These are phyloP conservation scores for Achroia grisella DNA, from an alignment of 1,140 invertebrate species.

Conservation along the genomic window DNA sequence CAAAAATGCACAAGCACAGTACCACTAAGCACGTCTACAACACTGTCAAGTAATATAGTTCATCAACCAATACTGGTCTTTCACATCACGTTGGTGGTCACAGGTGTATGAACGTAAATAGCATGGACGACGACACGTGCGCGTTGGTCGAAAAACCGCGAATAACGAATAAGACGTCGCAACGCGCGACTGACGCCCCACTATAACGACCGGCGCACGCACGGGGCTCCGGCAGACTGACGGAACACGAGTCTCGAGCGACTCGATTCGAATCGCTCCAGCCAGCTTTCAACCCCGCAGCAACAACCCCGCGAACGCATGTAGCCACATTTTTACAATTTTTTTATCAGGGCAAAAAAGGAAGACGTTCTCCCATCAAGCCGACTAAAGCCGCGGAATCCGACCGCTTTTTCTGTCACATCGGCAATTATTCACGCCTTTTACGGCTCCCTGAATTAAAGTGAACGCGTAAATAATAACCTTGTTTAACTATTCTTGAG, in stretches of 20 bases:
- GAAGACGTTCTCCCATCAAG: slow-evolving; percentile 19
- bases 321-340: slow-evolving; percentile 11
- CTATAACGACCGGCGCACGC: slow-evolving; percentile 54
- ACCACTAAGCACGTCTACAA: slow-evolving; percentile 32
- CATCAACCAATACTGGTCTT: slow-evolving; percentile 51
- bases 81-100: slow-evolving; percentile 60
- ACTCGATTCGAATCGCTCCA: slow-evolving; percentile 29
- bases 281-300: slow-evolving; percentile 41
- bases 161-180: slow-evolving; percentile 34
- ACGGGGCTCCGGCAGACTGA: slow-evolving; percentile 56
- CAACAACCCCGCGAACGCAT: slow-evolving; percentile 13
- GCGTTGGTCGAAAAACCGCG: slow-evolving; percentile 50
- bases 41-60: slow-evolving; percentile 38
- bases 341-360: slow-evolving; percentile 32
- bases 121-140: slow-evolving; percentile 51
- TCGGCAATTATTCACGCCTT: slow-evolving; percentile 60
- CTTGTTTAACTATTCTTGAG: slow-evolving; percentile 33
- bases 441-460: slow-evolving; percentile 54
- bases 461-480: slow-evolving; percentile 40
- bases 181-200: slow-evolving; percentile 35
- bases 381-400: slow-evolving; percentile 34
- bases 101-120: slow-evolving; percentile 52
- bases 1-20: slow-evolving; percentile 29
- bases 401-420: slow-evolving; percentile 49
- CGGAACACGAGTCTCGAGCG: slow-evolving; percentile 23